Base-by-base conservation (phyloP, 2,797 vertebrate species). In the Rhinogobio ventralis region DNA sequence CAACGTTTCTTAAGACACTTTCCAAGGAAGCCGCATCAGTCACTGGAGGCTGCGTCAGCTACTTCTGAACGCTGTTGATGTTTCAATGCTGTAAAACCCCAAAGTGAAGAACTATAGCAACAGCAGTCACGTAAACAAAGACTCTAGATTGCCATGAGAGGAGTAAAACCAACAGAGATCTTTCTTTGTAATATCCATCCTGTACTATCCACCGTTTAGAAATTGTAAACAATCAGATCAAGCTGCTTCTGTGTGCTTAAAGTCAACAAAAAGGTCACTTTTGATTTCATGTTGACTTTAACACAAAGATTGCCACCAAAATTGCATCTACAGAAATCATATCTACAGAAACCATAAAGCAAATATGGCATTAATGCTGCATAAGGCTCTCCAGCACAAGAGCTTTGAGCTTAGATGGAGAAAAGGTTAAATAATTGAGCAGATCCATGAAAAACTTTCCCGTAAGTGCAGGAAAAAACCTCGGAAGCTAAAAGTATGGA, bases 81-180 rank as follows among this genome's bases (percentile, higher is more conserved):
- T 62, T 72, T 86, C 71, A 86, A 88, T 39, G 69, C 66, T 30
- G 79, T 55, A 57, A 76, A 81, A 72, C 72, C 76, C 78, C 57
- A 79, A 36, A 66, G 75, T 17, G 62, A 75, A 46, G 69, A 62
- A 81, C 79, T 72, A 83, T 64, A 77, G 80, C 75, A 85, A 85
- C 81, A 17, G 57, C 45, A 45, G 66, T 71, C 73, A 82, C 39
- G 62, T 55, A 85, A 86, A 89, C 69, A 72, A 51, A 79, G 28
- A 19, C 68, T 30, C 33, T 20, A 28, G 8, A 42, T 19, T 49
- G 74, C 67, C 78, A 86, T 5, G 76, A 76, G 15, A 20, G 53
- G 33, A 45, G 51, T 33, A 23, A 72, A 73, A 28, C 69, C 39
- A 73, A 62, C 60, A 30, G 60, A 66, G 19, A 55, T 45, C 68